A percentile compares a stretch with the other conserved stretches of the same genome.
These are phyloP conservation scores for Orius insidiosus DNA, from an alignment of 1,140 invertebrate genomes.

Conservation along the genomic window DNA sequence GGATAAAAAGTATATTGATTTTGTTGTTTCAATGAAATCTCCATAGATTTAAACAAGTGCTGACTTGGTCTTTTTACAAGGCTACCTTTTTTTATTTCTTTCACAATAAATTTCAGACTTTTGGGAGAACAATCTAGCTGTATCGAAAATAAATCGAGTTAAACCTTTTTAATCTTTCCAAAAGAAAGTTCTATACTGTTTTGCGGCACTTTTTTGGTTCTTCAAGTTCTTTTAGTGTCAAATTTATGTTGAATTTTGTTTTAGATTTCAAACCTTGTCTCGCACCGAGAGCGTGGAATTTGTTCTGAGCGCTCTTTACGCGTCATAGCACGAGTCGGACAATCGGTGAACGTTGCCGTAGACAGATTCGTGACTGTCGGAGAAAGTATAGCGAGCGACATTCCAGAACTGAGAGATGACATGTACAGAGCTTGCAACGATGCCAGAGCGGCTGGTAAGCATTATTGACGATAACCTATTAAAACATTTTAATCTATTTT, in stretches of 20 bases:
- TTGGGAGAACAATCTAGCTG: constrained; percentile 15
- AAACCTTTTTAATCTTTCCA: too few relatives aligned
- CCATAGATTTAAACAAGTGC: neutral
- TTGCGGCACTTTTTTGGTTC: constrained; percentile 7
- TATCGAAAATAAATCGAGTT: constrained; percentile 1
- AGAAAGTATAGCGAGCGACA: constrained; percentile 95
- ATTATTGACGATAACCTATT: neutral
- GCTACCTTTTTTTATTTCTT: constrained; percentile 13
- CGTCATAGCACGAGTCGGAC: constrained; percentile 80
- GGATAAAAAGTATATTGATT: too few relatives aligned
- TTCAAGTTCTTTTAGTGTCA: constrained; percentile 1
- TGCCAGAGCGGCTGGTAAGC: constrained; percentile 73
- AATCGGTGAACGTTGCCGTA: constrained; percentile 88
- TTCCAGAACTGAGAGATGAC: constrained; percentile 86
- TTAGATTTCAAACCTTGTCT: constrained; percentile 81
- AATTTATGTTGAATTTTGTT: constrained; percentile 26
- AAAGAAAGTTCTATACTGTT: too few relatives aligned
- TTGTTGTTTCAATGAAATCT: too few relatives aligned
- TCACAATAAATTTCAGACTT: constrained; percentile 74
- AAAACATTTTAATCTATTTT: constrained; percentile 20
- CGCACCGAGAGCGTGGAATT: constrained; percentile 27
- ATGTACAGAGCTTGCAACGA: constrained; percentile 90
- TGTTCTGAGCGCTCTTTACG: constrained; percentile 36
- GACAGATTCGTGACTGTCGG: constrained; percentile 95
- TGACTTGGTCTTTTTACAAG: neutral